Conservation (phyloP, 2,888 invertebrate genomes). For the Ptilodon capucinus region DNA sequence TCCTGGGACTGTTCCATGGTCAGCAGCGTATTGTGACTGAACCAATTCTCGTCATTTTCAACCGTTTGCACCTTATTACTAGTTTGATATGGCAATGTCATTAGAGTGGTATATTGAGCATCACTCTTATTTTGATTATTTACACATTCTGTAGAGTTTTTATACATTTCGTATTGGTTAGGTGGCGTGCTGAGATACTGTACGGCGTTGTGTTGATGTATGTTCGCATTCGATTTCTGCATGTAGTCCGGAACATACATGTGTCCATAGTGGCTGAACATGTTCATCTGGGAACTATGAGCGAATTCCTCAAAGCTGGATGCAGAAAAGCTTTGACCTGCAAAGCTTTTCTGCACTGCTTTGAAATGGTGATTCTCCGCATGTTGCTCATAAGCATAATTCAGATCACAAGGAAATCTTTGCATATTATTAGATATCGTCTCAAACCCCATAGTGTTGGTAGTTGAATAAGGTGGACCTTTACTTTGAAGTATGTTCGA, state of each 20-base stretch:
- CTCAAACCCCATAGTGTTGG: slow-evolving; percentile 59
- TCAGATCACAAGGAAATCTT: slow-evolving; percentile 74
- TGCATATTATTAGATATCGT: slow-evolving; percentile 62
- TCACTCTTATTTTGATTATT: slow-evolving; percentile 76
- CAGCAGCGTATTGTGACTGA: slow-evolving; percentile 70
- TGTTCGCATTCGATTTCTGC: slow-evolving; percentile 58
- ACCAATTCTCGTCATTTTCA: slow-evolving; percentile 80
- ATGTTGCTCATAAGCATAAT: slow-evolving; percentile 68
- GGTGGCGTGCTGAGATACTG: slow-evolving; percentile 64
- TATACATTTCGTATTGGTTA: slow-evolving; percentile 70
- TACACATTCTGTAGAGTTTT: slow-evolving; percentile 61
- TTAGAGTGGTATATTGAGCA: slow-evolving; percentile 86
- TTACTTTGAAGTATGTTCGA: slow-evolving; percentile 72
- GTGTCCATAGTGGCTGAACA: slow-evolving; percentile 78
- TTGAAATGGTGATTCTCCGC: slow-evolving; percentile 61
- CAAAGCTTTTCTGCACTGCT: no score
- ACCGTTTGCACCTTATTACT: slow-evolving; percentile 86
- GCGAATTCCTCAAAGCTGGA: slow-evolving; percentile 81
- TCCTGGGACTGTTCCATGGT: slow-evolving; percentile 68
- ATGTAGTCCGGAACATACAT: slow-evolving; percentile 73
- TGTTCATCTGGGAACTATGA: slow-evolving; percentile 75
- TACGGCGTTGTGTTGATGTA: slow-evolving; percentile 57
- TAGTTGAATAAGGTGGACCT: slow-evolving; percentile 60
- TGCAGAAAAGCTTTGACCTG: slow-evolving; percentile 78
- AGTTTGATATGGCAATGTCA: slow-evolving; percentile 83